A percentile compares a stretch with the other conserved stretches of the same genome.
Conservation (phyloP, 2,113 vertebrate genomes). For the Anas platyrhynchos region DNA sequence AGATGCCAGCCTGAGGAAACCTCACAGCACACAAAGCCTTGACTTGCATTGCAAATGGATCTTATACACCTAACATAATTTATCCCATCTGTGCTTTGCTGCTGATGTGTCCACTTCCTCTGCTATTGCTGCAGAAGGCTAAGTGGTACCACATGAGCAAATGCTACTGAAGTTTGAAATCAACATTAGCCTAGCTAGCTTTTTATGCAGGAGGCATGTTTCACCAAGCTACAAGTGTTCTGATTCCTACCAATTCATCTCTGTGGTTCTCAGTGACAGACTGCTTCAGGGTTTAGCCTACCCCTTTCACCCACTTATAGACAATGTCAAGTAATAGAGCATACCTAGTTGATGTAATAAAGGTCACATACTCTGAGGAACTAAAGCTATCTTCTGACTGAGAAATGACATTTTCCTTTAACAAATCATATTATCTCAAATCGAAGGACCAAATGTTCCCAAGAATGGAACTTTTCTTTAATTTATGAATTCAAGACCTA, state of each 20-base stretch:
- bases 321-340: neutral
- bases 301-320: neutral
- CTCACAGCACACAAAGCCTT: neutral
- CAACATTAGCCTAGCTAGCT: neutral
- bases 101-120: neutral
- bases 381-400: neutral
- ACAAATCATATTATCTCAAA: neutral
- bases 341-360: neutral
- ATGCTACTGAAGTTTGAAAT: neutral
- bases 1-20: neutral
- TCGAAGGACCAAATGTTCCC: conserved; percentile 9
- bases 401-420: neutral
- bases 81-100: neutral
- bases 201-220: neutral
- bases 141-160: neutral
- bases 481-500: conserved; percentile 11
- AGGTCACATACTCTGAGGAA: neutral
- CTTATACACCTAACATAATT: neutral
- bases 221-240: neutral
- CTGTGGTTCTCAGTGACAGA: neutral
- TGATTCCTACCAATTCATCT: neutral
- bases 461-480: neutral
- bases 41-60: neutral
- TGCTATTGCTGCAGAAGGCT: neutral
- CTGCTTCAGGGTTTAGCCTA: neutral